Base-by-base conservation (phyloP, 2,797 vertebrate genomes). In the Carapus acus region DNA sequence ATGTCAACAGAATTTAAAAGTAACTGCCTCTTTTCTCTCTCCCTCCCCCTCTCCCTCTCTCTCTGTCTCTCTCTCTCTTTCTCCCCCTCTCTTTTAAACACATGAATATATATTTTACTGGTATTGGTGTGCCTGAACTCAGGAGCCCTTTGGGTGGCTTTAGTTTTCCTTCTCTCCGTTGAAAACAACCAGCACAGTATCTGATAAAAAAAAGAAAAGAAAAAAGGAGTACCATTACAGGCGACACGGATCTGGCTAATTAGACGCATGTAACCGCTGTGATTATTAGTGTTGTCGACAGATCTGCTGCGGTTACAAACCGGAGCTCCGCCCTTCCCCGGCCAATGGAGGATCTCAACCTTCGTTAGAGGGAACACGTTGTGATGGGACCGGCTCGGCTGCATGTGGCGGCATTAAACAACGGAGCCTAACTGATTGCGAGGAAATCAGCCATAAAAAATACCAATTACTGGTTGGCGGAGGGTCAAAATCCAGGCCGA, bases 1-100 rank as follows among this genome's bases (percentile, higher is more conserved):
- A 90, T 90, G 89, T 90, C 87, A 90, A 89, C 87, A 87, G 88
- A 87, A 88, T 90, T 90, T 87, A 90, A 88, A 88, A 87, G 85
- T 83, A 77, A 77, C 67, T 71, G 82, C 78, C 78, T 79, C 78
- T 27, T 27, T 82, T 84, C 84, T 72, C 79, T 82, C 83, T 85
- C n/a, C n/a, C n/a, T n/a, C n/a, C n/a, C n/a, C n/a, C n/a, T n/a
- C n/a, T n/a, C n/a, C n/a, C n/a, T n/a, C n/a, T n/a, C n/a, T n/a
- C n/a, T n/a, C n/a, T n/a, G n/a, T n/a, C n/a, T n/a, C n/a, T n/a
- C n/a, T n/a, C n/a, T n/a, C n/a, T n/a, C n/a, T n/a, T n/a, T n/a
- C n/a, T n/a, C n/a, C n/a, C n/a, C n/a, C n/a, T n/a, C n/a, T n/a
- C n/a, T n/a, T 67, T 77, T 79, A 66, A 86, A 74, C 82, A 81